Conservation (phyloP, 1,140 invertebrate species). For the Ruditapes philippinarum region DNA sequence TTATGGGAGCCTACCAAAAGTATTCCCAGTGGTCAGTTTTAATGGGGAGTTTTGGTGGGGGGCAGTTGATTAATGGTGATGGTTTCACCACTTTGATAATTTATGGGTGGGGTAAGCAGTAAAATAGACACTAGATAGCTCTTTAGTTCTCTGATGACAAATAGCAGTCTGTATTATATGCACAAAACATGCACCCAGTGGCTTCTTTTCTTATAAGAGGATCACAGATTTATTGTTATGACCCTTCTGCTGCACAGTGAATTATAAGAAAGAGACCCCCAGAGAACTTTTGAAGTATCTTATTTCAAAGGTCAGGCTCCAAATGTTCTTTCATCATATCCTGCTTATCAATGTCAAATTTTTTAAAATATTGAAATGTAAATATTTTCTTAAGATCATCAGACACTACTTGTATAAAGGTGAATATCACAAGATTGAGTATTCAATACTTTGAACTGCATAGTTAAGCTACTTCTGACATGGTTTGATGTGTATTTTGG, state of each 20-base stretch:
- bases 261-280: no score
- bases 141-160: constrained; percentile 9
- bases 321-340: no score
- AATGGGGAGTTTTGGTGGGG: constrained; percentile 20
- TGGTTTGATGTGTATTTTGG: constrained; percentile 19
- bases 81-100: constrained; percentile 43
- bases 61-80: constrained; percentile 15
- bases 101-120: constrained; percentile 40
- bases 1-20: constrained; percentile 10
- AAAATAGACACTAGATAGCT: constrained; percentile 16
- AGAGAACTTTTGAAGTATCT: no score
- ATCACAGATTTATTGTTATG: background rate
- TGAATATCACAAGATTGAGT: constrained; percentile 9
- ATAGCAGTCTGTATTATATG: constrained; percentile 7
- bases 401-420: background rate
- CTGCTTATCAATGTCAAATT: no score
- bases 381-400: no score
- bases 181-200: constrained; percentile 15
- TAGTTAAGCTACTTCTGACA: background rate
- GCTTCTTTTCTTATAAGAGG: background rate
- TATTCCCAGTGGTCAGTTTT: constrained; percentile 43
- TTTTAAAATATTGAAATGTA: no score
- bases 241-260: background rate
- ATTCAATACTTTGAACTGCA: constrained; percentile 16
- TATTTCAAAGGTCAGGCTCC: no score